Conservation (phyloP, 2,888 invertebrate species). For the Metopia argyrocephala region DNA sequence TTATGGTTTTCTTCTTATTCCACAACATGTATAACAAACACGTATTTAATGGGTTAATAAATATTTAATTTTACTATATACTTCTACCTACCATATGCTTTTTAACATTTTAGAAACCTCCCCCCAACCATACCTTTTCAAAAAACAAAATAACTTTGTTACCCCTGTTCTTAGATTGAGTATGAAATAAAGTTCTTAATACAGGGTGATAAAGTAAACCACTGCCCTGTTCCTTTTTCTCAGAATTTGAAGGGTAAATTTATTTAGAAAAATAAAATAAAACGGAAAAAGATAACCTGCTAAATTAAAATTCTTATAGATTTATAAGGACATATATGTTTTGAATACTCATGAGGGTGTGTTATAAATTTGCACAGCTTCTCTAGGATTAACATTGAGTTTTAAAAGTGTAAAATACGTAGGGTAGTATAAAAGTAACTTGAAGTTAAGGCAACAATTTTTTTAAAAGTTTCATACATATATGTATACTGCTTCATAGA, state of each 20-base stretch:
- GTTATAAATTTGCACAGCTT: constrained; percentile 10
- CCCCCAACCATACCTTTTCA: too few relatives aligned
- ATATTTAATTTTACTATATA: constrained; percentile 71
- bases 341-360: constrained; percentile 22
- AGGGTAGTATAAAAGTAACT: not conserved
- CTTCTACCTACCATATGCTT: constrained; percentile 37
- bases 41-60: constrained; percentile 76
- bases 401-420: not conserved
- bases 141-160: not conserved
- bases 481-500: too few relatives aligned
- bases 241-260: too few relatives aligned
- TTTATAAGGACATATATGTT: constrained; percentile 40
- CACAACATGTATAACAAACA: constrained; percentile 53
- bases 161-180: too few relatives aligned
- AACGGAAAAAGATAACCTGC: not conserved
- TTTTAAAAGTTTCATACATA: too few relatives aligned
- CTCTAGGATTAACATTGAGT: constrained; percentile 34
- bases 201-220: constrained; percentile 56
- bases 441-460: too few relatives aligned
- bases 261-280: too few relatives aligned
- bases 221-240: constrained; percentile 30
- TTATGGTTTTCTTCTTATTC: constrained; percentile 33
- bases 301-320: constrained; percentile 42
- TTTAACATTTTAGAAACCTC: constrained; percentile 40
- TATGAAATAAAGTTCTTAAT: constrained; percentile 15